Percentiles rank a stretch among this genome's conserved stretches.
These are phyloP conservation scores for Gallinago solitaria DNA, from an alignment of 2,797 vertebrate species.

Conservation along the genomic window DNA sequence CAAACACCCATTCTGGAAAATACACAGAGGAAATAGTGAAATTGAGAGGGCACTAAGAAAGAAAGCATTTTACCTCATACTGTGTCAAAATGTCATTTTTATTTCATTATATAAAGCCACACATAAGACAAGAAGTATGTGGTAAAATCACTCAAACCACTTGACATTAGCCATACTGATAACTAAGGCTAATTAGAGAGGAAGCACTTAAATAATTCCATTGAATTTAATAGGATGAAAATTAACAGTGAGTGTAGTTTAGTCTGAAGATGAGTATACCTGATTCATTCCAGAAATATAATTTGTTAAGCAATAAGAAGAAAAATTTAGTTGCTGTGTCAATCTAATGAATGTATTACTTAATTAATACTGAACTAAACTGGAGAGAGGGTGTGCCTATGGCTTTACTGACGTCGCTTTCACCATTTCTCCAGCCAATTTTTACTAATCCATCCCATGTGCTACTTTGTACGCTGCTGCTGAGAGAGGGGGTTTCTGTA, in stretches of 20 bases:
- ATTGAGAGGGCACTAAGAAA: neutral
- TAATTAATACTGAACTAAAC: neutral
- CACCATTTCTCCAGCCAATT: neutral
- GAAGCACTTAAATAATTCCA: neutral
- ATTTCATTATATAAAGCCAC: neutral
- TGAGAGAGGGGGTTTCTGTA: accelerated
- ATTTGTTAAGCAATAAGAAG: neutral
- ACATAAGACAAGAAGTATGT: neutral
- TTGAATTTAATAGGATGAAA: neutral
- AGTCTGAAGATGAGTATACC: neutral
- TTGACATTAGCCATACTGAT: neutral
- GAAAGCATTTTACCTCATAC: neutral
- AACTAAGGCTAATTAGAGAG: neutral
- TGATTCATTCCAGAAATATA: neutral
- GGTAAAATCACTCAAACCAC: neutral
- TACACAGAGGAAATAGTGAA: neutral
- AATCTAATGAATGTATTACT: neutral
- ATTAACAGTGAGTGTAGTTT: neutral
- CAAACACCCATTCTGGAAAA: neutral
- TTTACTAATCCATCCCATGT: neutral
- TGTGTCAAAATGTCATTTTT: neutral
- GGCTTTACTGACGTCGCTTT: neutral
- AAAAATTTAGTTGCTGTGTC: neutral
- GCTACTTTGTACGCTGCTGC: neutral
- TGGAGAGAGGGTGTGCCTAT: neutral